Percentiles rank a stretch among this genome's conserved stretches.
These are phyloP conservation scores for Xestia rhomboidea DNA, from an alignment of 2,888 invertebrate genomes.

Conservation along the genomic window DNA sequence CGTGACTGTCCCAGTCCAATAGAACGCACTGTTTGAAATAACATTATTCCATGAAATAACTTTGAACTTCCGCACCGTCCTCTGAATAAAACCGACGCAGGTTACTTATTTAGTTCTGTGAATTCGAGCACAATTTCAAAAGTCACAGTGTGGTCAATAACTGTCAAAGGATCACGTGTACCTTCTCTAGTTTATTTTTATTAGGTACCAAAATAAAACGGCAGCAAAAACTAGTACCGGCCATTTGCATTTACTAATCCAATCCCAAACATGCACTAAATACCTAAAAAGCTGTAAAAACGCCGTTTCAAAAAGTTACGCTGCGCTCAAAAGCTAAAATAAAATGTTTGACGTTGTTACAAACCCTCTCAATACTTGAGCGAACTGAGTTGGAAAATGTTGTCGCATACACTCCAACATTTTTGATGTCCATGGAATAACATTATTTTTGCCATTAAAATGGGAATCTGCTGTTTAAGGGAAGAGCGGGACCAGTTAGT, in stretches of 20 bases:
- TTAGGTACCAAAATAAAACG: constrained; percentile 3
- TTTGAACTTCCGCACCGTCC: background rate
- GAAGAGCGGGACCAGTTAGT: background rate
- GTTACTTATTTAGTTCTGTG: background rate
- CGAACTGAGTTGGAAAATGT: constrained; percentile 44
- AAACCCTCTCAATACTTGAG: constrained; percentile 45
- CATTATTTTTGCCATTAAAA: constrained; percentile 25
- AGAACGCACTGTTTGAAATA: background rate
- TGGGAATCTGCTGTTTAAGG: background rate
- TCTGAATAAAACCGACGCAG: background rate
- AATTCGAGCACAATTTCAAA: background rate
- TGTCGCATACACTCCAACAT: constrained; percentile 40
- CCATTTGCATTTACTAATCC: constrained; percentile 35
- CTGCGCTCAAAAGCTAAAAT: constrained; percentile 47
- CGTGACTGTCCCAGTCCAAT: constrained; percentile 9
- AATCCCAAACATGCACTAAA: constrained; percentile 41
- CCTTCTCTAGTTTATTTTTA: background rate
- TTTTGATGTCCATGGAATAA: constrained; percentile 40
- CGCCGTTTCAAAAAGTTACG: constrained; percentile 39
- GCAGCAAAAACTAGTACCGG: constrained; percentile 1
- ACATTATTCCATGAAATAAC: constrained; percentile 2
- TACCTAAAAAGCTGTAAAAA: constrained; percentile 45
- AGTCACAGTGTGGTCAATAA: background rate
- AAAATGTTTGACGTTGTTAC: constrained; percentile 54
- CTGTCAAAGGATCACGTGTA: background rate